phyloP scores from a whole-genome alignment of 2,113 vertebrate genomes.

The Euleptes europaea region DNA sequence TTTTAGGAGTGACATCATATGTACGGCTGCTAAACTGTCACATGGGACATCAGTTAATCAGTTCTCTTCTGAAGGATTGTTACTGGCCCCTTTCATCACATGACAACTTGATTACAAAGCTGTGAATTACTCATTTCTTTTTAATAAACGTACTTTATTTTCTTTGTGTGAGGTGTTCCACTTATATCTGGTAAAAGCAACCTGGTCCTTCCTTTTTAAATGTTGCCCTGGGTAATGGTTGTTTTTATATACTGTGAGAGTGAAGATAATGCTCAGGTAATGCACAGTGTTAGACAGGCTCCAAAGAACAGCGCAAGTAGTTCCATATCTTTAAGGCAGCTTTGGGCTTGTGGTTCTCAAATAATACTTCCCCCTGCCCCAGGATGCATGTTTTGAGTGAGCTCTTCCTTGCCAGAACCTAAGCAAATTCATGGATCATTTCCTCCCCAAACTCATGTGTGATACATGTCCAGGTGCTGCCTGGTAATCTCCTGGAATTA shows the following conservation, averaged over 20 bases:
- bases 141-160: conserved; percentile 54
- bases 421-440: background rate
- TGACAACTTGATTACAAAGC: conserved; percentile 10
- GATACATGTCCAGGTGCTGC: no score
- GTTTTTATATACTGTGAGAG: background rate
- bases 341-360: background rate
- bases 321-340: background rate
- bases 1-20: conserved; percentile 97
- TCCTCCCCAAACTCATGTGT: no score
- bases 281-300: rapidly evolving
- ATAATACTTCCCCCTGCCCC: background rate
- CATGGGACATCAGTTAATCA: conserved; percentile 79
- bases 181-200: background rate
- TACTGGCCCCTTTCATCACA: conserved; percentile 25
- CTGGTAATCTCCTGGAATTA: no score
- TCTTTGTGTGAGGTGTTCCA: conserved; percentile 21
- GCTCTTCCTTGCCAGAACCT: background rate
- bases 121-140: conserved; percentile 47
- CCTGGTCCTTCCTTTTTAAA: conserved; percentile 22
- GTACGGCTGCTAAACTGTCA: conserved; percentile 96
- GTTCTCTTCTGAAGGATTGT: conserved; percentile 57
- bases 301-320: background rate
- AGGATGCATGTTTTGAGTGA: background rate
- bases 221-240: background rate
- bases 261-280: background rate